These are phyloP conservation scores for Papilio xuthus DNA, from an alignment of 1,140 invertebrate species.

Conservation along the genomic window DNA sequence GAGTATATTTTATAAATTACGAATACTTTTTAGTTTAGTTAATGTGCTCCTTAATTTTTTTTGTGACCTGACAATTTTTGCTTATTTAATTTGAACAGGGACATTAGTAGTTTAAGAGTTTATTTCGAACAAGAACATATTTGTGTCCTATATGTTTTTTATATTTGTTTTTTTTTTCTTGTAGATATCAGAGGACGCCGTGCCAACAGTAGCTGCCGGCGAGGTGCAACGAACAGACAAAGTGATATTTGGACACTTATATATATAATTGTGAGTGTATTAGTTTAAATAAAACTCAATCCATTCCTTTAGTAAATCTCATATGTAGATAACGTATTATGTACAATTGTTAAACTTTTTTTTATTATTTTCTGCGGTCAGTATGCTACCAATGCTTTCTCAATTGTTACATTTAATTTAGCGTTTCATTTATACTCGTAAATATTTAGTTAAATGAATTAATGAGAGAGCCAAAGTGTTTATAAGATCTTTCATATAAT, in stretches of 20 bases:
- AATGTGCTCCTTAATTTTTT: too few relatives aligned
- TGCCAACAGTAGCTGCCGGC: conserved; percentile 74
- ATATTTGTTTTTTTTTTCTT: conserved; percentile 44
- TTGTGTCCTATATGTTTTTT: neutral
- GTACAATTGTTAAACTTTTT: conserved; percentile 62
- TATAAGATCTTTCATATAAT: conserved; percentile 61
- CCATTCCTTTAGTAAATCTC: conserved; percentile 65
- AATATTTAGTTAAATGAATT: conserved; percentile 62
- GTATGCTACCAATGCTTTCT: conserved; percentile 66
- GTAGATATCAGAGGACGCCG: conserved; percentile 77
- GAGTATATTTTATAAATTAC: too few relatives aligned
- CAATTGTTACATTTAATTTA: conserved; percentile 47
- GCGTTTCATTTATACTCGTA: conserved; percentile 75
- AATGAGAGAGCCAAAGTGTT: conserved; percentile 76
- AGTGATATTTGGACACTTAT: conserved; percentile 72
- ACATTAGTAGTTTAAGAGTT: neutral
- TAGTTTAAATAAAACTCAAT: conserved; percentile 56
- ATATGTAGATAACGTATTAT: conserved; percentile 65
- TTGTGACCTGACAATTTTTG: too few relatives aligned
- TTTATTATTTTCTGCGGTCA: conserved; percentile 58
- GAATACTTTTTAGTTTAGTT: too few relatives aligned
- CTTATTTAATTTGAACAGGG: neutral
- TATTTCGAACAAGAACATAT: neutral
- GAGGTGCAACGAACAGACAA: conserved; percentile 69
- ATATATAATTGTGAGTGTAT: conserved; percentile 62